A percentile compares a stretch with the other conserved stretches of the same genome.
phyloP scores from a whole-genome alignment of 1,140 invertebrate species.

The Hylyphantes graminicola region DNA sequence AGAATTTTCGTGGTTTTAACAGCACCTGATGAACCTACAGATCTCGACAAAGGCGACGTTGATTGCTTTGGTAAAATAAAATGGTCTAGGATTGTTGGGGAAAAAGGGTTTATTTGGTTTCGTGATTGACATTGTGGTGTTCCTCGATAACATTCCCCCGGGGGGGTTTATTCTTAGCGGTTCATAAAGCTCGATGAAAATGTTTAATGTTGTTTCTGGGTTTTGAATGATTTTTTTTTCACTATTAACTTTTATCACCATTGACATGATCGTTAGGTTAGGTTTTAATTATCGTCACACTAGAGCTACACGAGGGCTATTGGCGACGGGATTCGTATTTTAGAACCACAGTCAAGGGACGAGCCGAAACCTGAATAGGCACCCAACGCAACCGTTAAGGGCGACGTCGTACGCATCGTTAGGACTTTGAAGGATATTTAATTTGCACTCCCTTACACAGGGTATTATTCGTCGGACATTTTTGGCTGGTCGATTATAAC shows the following conservation, averaged over 20 bases:
- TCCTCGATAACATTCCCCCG: constrained; percentile 33
- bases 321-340: too few relatives aligned
- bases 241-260: not conserved
- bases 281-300: not conserved
- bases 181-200: constrained; percentile 29
- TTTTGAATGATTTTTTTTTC: not conserved
- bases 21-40: constrained; percentile 35
- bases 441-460: too few relatives aligned
- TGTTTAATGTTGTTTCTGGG: not conserved
- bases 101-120: constrained; percentile 46
- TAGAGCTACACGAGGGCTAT: not conserved
- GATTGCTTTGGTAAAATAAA: constrained; percentile 42
- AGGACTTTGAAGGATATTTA: too few relatives aligned
- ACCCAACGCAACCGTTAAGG: too few relatives aligned
- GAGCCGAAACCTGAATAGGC: too few relatives aligned
- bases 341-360: too few relatives aligned
- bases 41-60: constrained; percentile 42
- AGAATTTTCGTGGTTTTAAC: constrained; percentile 39
- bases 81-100: constrained; percentile 25
- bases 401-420: too few relatives aligned
- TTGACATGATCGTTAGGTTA: not conserved
- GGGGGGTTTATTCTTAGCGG: constrained; percentile 20
- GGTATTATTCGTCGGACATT: too few relatives aligned
- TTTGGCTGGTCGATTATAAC: too few relatives aligned
- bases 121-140: constrained; percentile 38